Evolutionary conservation across 2,113 vertebrate species (phyloP).

Genomic region (Suricata suricatta): DNA sequence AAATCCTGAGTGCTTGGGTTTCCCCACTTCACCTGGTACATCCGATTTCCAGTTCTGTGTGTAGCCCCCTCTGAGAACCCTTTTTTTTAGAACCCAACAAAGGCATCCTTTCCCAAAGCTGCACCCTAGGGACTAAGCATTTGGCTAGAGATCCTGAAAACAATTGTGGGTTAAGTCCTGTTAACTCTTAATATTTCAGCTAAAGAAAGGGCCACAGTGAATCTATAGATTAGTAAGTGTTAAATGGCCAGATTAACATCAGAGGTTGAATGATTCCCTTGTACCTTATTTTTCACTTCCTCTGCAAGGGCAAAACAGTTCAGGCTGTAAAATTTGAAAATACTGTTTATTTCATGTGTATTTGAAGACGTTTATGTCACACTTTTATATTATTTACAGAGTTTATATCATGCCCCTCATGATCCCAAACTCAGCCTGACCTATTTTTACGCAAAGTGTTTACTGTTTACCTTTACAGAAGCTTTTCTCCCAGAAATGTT

Average conservation of each 20-base stretch:
- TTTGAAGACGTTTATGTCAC: background rate
- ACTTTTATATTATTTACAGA: background rate
- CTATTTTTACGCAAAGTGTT: conserved; percentile 5
- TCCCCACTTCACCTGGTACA: background rate
- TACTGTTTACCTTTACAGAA: conserved; percentile 3
- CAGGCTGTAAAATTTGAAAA: background rate
- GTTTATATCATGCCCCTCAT: background rate
- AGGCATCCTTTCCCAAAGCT: background rate
- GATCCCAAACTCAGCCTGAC: background rate
- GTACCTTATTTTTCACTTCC: background rate
- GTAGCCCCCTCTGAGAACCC: background rate
- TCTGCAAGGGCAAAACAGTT: background rate
- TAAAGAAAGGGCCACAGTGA: background rate
- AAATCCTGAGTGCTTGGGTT: background rate
- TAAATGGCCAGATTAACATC: background rate
- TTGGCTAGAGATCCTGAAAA: background rate
- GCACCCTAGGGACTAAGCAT: background rate
- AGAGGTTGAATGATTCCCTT: background rate
- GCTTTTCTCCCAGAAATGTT: background rate
- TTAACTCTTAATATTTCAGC: background rate
- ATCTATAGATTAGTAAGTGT: background rate
- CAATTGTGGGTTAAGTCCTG: background rate
- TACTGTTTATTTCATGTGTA: background rate
- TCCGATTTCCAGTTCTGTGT: background rate
- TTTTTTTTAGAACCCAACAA: background rate